Conservation (phyloP, 2,113 vertebrate species). For the Chloebia gouldiae region DNA sequence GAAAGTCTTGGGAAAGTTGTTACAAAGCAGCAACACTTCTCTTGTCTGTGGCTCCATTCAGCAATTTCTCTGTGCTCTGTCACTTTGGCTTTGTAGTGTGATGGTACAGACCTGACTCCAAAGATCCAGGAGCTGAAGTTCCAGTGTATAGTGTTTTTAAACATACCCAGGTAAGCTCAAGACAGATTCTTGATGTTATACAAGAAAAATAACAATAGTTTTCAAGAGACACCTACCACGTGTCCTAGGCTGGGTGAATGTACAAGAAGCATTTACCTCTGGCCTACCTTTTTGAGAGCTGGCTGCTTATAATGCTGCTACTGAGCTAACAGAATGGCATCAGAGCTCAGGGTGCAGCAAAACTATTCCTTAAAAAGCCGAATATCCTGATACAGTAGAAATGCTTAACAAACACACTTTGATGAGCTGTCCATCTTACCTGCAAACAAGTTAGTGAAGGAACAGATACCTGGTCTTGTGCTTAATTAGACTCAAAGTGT, state of each 20-base stretch:
- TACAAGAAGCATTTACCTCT: background rate
- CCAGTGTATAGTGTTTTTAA: conserved; percentile 89
- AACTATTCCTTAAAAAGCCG: background rate
- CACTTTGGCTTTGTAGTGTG: conserved; percentile 77
- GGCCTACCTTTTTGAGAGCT: background rate
- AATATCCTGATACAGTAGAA: background rate
- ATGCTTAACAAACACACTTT: background rate
- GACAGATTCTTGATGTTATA: background rate
- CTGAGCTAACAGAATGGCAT: background rate
- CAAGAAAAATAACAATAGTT: background rate
- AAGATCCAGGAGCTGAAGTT: conserved; percentile 88
- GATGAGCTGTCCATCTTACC: background rate
- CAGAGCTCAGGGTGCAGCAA: background rate
- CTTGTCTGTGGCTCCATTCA: conserved; percentile 55
- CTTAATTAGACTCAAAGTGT: background rate
- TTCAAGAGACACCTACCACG: background rate
- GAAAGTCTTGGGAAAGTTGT: conserved; percentile 66
- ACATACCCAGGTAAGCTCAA: conserved; percentile 82
- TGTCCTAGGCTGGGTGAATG: background rate
- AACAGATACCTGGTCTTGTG: background rate
- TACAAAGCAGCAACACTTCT: conserved; percentile 66
- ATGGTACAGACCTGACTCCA: conserved; percentile 84
- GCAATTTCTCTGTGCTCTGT: conserved; percentile 58
- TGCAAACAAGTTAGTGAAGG: background rate
- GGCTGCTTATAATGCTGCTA: background rate